Percentiles rank a stretch among this genome's conserved stretches.
Evolutionary conservation across 2,888 invertebrate genomes (phyloP).

Genomic region (Cosmia trapezina): DNA sequence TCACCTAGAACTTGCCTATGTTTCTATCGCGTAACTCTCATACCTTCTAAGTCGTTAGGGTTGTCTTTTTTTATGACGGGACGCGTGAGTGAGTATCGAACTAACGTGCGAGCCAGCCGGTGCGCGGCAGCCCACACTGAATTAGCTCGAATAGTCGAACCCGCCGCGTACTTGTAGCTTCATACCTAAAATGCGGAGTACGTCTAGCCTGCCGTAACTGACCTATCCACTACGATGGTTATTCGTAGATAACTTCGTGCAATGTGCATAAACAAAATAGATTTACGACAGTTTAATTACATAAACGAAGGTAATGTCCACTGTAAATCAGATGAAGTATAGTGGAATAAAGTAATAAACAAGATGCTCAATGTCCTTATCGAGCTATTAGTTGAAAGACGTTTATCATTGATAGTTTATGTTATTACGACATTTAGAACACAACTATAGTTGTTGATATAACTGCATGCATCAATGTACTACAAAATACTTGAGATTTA

Average conservation of each 20-base stretch:
- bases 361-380: conserved; percentile 6
- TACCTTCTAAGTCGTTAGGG: no score
- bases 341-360: conserved; percentile 9
- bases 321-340: conserved; percentile 21
- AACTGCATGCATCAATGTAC: background rate
- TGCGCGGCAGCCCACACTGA: no score
- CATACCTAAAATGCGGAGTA: no score
- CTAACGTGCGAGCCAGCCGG: no score
- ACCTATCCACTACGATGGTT: background rate
- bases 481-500: background rate
- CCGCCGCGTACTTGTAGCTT: no score
- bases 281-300: conserved; percentile 15
- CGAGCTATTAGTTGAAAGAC: background rate
- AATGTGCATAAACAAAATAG: conserved; percentile 19
- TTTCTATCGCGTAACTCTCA: no score
- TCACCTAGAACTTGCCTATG: no score
- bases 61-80: no score
- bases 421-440: conserved; percentile 17
- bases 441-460: background rate
- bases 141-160: no score
- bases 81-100: no score
- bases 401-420: conserved; percentile 15
- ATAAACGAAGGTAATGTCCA: background rate
- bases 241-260: background rate
- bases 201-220: background rate